Conservation (phyloP, 2,888 invertebrate species). For the Athetis lepigone region DNA sequence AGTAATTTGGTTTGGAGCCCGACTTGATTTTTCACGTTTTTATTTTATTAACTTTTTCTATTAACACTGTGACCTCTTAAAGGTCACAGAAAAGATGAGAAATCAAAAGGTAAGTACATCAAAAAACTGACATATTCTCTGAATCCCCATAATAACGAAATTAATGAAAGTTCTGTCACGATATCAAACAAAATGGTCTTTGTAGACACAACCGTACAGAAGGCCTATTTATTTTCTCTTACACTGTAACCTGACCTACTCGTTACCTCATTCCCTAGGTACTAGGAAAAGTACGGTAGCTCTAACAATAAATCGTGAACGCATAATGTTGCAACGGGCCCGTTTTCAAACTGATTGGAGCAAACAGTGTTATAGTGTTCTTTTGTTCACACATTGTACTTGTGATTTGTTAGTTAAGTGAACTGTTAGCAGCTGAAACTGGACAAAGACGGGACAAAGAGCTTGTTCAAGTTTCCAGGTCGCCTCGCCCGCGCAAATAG, state of each 20-base stretch:
- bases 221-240: slow-evolving; percentile 14
- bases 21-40: neutral
- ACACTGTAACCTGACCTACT: slow-evolving; percentile 24
- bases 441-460: slow-evolving; percentile 71
- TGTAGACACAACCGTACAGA: neutral
- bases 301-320: slow-evolving; percentile 56
- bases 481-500: slow-evolving; percentile 78
- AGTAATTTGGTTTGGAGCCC: neutral
- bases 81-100: neutral
- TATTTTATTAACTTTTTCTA: neutral
- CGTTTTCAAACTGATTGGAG: slow-evolving; percentile 52
- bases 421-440: slow-evolving; percentile 68
- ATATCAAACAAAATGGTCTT: neutral
- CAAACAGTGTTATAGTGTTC: slow-evolving; percentile 56
- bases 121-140: neutral
- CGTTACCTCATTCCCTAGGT: slow-evolving; percentile 50
- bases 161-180: neutral
- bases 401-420: slow-evolving; percentile 71
- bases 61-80: neutral
- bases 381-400: slow-evolving; percentile 62
- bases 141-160: neutral
- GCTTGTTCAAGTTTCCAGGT: slow-evolving; percentile 81
- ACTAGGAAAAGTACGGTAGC: slow-evolving; percentile 25
- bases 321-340: slow-evolving; percentile 50
- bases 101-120: neutral